phyloP scores from a whole-genome alignment of 2,888 invertebrate genomes.

The Brachycybe producta region DNA sequence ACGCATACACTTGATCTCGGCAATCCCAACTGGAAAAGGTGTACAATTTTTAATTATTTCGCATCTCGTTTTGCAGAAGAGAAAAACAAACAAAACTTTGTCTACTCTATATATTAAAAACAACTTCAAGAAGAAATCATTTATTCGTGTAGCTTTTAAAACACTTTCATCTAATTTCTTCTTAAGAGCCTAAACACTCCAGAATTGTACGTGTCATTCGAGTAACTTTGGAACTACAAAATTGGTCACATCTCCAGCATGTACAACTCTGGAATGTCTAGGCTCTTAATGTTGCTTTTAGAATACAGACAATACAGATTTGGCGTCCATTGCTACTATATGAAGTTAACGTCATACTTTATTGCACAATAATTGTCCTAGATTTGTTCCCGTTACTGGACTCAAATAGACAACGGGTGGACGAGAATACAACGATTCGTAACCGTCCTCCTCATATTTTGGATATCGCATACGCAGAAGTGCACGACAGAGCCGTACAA shows the following conservation, averaged over 20 bases:
- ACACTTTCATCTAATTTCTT: too few species aligned
- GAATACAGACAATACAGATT: neutral
- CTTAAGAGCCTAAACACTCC: too few species aligned
- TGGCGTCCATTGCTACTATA: neutral
- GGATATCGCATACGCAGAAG: slow-evolving; percentile 67
- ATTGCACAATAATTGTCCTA: slow-evolving; percentile 31
- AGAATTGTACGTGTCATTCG: too few species aligned
- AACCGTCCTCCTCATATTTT: slow-evolving; percentile 66
- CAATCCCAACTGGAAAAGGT: slow-evolving; percentile 50
- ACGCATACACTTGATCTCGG: slow-evolving; percentile 72
- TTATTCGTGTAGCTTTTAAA: neutral
- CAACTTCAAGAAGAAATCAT: neutral
- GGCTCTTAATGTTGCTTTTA: too few species aligned
- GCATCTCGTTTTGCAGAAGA: too few species aligned
- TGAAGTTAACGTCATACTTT: slow-evolving; percentile 22
- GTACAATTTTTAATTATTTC: neutral
- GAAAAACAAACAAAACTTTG: neutral
- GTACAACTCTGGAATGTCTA: too few species aligned
- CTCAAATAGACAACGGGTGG: slow-evolving; percentile 54
- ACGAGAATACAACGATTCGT: slow-evolving; percentile 61
- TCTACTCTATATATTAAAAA: too few species aligned
- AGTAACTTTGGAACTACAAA: too few species aligned
- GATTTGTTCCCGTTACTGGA: slow-evolving; percentile 32
- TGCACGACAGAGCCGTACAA: slow-evolving; percentile 67
- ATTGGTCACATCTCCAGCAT: too few species aligned